Conservation (phyloP, 2,113 vertebrate species). For the Lampris incognitus region DNA sequence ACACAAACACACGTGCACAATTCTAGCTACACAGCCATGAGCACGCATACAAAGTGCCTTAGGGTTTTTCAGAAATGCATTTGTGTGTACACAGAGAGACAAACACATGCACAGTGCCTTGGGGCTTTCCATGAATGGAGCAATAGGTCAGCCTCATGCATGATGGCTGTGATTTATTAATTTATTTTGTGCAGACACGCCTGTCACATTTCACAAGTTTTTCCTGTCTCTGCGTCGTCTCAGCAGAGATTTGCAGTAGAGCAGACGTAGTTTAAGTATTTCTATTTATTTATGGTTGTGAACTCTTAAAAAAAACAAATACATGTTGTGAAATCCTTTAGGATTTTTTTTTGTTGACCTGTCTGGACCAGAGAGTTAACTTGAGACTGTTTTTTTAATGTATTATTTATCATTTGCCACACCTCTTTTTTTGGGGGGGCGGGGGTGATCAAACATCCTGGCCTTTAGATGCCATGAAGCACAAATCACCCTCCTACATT, state of each 20-base stretch:
- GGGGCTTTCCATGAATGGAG: conserved; percentile 50
- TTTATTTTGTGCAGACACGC: conserved; percentile 22
- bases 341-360: neutral
- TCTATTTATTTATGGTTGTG: conserved; percentile 28
- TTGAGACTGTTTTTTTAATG: conserved; percentile 7
- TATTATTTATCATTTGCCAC: conserved; percentile 1
- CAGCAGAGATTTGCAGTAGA: conserved; percentile 21
- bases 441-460: too few species aligned
- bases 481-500: too few species aligned
- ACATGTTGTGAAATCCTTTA: conserved; percentile 25
- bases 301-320: conserved; percentile 15
- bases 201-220: conserved; percentile 65
- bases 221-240: conserved; percentile 32
- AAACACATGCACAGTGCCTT: conserved; percentile 53
- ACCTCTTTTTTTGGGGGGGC: neutral
- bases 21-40: neutral
- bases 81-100: conserved; percentile 17
- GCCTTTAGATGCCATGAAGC: too few species aligned
- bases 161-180: conserved; percentile 37
- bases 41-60: conserved; percentile 3
- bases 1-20: neutral
- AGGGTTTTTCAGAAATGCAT: neutral
- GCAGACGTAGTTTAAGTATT: conserved; percentile 12
- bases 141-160: conserved; percentile 64
- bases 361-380: neutral